phyloP scores from a whole-genome alignment of 2,797 vertebrate genomes.

The Spinus olivaceus region DNA sequence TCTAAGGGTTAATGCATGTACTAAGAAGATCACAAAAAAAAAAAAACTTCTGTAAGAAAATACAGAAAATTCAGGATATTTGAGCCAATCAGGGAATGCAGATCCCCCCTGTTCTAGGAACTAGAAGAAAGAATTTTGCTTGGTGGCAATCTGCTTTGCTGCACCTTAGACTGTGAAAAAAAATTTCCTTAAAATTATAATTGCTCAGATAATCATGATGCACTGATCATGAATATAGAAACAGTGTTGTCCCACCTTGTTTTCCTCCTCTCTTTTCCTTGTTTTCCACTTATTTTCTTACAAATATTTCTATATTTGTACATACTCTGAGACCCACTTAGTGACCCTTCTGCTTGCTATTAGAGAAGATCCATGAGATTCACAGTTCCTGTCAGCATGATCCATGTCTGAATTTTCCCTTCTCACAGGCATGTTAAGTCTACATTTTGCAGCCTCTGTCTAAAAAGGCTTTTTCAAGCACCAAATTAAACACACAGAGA shows the following conservation, averaged over 20 bases:
- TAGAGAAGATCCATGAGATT: background rate
- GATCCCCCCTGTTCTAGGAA: background rate
- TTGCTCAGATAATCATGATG: background rate
- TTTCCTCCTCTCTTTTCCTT: background rate
- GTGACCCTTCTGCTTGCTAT: background rate
- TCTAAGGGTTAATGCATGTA: background rate
- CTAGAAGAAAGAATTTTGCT: background rate
- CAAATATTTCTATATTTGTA: background rate
- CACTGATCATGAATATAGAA: background rate
- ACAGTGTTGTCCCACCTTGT: background rate
- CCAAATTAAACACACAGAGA: constrained; percentile 46
- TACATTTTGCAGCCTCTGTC: background rate
- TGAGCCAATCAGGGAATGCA: background rate
- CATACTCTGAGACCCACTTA: background rate
- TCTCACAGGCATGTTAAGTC: background rate
- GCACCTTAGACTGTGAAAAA: background rate
- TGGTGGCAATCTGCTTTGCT: background rate
- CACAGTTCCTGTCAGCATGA: background rate
- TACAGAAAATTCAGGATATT: background rate
- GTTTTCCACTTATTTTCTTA: background rate
- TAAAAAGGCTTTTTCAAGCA: constrained; percentile 39
- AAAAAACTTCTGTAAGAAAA: background rate
- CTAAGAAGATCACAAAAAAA: background rate
- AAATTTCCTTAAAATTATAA: background rate
- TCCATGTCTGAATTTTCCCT: background rate